phyloP scores from a whole-genome alignment of 2,888 invertebrate species.

The Brachyptera risi region DNA sequence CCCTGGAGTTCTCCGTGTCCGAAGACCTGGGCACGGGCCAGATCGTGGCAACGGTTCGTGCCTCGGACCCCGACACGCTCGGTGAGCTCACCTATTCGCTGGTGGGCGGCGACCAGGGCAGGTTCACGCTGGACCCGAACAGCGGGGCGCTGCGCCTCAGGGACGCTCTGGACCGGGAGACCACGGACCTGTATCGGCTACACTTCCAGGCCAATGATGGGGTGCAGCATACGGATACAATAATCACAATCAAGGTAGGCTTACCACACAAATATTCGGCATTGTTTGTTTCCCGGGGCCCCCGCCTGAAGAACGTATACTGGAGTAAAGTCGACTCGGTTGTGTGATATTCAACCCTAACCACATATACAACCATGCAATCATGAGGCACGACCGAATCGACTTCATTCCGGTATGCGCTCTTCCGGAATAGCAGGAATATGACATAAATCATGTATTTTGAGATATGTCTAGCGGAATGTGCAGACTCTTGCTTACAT shows the following conservation, averaged over 20 bases:
- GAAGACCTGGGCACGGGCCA: slow-evolving; percentile 83
- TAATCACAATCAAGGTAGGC: slow-evolving; percentile 72
- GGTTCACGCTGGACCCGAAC: slow-evolving; percentile 64
- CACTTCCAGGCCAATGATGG: slow-evolving; percentile 85
- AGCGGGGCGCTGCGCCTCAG: slow-evolving; percentile 70
- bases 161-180: slow-evolving; percentile 81
- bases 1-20: slow-evolving; percentile 69
- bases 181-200: slow-evolving; percentile 71
- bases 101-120: slow-evolving; percentile 43
- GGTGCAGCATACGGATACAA: slow-evolving; percentile 75
- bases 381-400: too few species aligned
- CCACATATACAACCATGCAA: too few species aligned
- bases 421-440: too few species aligned
- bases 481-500: too few species aligned
- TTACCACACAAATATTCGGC: too few species aligned
- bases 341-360: too few species aligned
- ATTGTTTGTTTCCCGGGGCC: too few species aligned
- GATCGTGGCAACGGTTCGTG: slow-evolving; percentile 68
- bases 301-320: too few species aligned
- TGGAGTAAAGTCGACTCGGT: too few species aligned
- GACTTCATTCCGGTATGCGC: too few species aligned
- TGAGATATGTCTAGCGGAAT: too few species aligned
- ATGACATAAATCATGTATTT: too few species aligned
- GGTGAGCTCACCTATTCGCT: slow-evolving; percentile 73
- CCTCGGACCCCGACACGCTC: slow-evolving; percentile 81